Conservation (phyloP, 1,140 invertebrate species). For the Sarcophaga peregrina region DNA sequence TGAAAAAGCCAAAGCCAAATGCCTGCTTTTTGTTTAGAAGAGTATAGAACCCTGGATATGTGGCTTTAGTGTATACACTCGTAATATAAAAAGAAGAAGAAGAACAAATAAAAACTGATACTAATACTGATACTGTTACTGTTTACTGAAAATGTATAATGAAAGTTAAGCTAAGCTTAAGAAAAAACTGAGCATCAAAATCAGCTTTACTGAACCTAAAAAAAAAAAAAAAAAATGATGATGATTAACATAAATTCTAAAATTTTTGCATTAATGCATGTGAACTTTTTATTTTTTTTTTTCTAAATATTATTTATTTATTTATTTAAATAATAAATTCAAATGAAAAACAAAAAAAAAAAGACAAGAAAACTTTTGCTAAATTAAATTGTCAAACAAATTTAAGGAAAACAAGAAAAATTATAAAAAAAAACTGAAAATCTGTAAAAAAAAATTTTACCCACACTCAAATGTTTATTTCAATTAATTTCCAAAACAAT, state of each 20-base stretch:
- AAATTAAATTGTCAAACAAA: not conserved
- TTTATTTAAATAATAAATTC: constrained; percentile 40
- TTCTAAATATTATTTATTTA: not conserved
- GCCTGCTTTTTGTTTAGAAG: no score
- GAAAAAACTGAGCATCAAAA: constrained; percentile 35
- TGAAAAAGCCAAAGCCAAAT: not conserved
- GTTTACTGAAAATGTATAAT: no score
- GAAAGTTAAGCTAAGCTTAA: not conserved
- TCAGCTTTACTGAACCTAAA: constrained; percentile 41
- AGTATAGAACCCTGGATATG: not conserved
- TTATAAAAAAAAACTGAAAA: not conserved
- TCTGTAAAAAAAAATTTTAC: not conserved
- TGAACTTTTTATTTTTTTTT: constrained; percentile 24
- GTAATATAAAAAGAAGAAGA: no score
- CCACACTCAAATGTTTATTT: constrained; percentile 4
- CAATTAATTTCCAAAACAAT: not conserved
- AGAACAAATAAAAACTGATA: no score
- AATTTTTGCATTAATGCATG: constrained; percentile 42
- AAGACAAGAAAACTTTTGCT: not conserved
- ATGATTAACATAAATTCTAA: constrained; percentile 42
- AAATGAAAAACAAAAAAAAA: constrained; percentile 6
- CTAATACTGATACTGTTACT: no score
- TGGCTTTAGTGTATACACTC: not conserved
- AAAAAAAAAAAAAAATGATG: no score
- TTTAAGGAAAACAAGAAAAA: not conserved